Conservation (phyloP, 2,113 vertebrate genomes). For the Lepus europaeus region DNA sequence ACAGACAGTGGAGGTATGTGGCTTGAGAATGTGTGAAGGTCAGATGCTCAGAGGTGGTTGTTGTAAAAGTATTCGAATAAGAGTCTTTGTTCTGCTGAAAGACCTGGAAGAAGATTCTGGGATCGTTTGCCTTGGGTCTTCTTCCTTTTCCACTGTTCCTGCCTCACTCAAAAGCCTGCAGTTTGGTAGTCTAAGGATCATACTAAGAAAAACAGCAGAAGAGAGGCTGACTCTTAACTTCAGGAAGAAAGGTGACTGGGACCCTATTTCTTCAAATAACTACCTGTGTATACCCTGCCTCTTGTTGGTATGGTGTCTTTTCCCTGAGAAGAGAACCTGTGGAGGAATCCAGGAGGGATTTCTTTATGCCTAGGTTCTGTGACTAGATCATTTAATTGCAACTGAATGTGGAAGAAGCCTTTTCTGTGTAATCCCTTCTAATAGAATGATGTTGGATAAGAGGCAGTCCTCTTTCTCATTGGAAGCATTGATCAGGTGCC, state of each 20-base stretch:
- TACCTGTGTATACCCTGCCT: neutral
- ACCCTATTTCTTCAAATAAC: conserved; percentile 31
- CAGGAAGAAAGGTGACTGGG: neutral
- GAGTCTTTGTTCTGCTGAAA: neutral
- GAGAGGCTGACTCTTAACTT: neutral
- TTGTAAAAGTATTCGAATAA: neutral
- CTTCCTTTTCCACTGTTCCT: neutral
- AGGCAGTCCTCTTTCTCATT: conserved; percentile 32
- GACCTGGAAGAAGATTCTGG: neutral
- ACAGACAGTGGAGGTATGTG: conserved; percentile 95
- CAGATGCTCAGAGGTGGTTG: neutral
- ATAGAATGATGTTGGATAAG: neutral
- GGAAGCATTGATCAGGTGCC: neutral
- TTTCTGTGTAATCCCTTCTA: conserved; percentile 16
- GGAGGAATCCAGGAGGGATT: neutral
- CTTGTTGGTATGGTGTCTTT: conserved; percentile 3
- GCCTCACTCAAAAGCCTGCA: neutral
- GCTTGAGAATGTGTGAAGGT: neutral
- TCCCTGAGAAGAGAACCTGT: neutral
- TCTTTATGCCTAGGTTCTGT: conserved; percentile 11
- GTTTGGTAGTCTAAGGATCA: neutral
- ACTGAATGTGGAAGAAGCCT: neutral
- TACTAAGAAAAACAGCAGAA: neutral
- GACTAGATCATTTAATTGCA: conserved; percentile 13
- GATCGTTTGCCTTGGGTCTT: conserved; percentile 29